These are phyloP conservation scores for human DNA, from an alignment of 2,113 vertebrate genomes.

Conservation along the genomic window DNA sequence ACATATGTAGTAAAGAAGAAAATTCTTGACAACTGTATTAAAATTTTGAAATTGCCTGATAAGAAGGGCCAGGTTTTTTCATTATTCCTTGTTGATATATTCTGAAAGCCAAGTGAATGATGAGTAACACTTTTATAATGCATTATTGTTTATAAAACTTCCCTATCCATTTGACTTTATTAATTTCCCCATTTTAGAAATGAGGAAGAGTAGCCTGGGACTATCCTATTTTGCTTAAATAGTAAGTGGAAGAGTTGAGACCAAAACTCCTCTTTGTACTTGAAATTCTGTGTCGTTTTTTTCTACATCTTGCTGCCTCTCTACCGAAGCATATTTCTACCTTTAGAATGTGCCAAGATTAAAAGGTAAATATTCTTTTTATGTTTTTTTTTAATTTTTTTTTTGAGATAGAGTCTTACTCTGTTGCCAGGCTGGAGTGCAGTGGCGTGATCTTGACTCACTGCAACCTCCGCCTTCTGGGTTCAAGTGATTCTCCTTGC, in stretches of 20 bases:
- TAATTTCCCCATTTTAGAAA: constrained; percentile 10
- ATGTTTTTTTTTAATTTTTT: too few relatives aligned
- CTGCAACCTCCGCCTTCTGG: too few relatives aligned
- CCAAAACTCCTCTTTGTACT: neutral
- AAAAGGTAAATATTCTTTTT: neutral
- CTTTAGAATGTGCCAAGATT: neutral
- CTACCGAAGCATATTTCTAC: neutral
- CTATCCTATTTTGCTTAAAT: neutral
- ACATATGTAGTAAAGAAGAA: neutral
- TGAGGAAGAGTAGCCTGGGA: neutral
- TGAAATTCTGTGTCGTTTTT: neutral
- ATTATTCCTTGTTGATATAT: neutral
- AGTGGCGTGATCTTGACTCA: too few relatives aligned
- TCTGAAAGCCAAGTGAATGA: constrained; percentile 2
- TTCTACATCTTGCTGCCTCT: neutral
- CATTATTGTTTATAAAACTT: neutral
- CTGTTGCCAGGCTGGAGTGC: too few relatives aligned
- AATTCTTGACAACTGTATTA: neutral
- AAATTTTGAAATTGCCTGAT: neutral
- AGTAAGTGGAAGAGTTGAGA: neutral
- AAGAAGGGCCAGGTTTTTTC: neutral
- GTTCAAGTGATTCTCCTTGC: too few relatives aligned
- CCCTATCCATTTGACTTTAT: neutral
- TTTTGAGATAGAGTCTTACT: too few relatives aligned
- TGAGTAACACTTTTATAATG: neutral